Evolutionary conservation across 2,888 invertebrate species (phyloP), one percentile per base, ranked within the genome.

Genomic region (Nipponacmea schrenckii): DNA sequence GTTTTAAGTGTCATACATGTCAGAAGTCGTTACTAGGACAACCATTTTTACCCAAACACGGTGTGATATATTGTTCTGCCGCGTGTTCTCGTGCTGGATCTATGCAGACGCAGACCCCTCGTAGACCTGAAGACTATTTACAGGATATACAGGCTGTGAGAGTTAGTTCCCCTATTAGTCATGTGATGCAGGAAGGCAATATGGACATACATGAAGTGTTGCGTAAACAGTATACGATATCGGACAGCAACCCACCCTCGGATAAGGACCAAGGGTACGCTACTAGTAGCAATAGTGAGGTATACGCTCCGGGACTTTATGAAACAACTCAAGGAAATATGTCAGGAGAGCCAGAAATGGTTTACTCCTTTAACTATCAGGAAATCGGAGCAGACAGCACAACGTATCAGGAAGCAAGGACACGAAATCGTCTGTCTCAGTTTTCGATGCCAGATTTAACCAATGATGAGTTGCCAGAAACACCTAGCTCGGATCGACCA

Each of bases 1-100:
- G 98, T 90, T 98, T 98, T 90, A 95, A 96, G 82, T 98, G 98
- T 90, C 94, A 95, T 88, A 95, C 95, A 56, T 98, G 98, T 89
- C 91, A 92, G 74, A 91, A 92, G 15, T 92, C 93, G 17, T 85
- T 91, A 39, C 91, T 96, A 69, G 97, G 97, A 3, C 92, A 96
- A 73, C 97, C 97, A 2, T 97, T 97, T 90, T 90, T 97, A 77
- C 97, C 97, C 0, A 92, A 96, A 31, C 92, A 96, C 81, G 96
- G 97, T 44, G 95, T 95, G 77, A 97, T 97, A 85, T 98, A 94
- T 90, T 97, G 97, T 89, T 97, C 97, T 45, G 95, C 96, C 81
- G 95, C 96, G 0, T 97, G 97, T 88, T 96, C 96, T 79, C 77
- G 86, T 17, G 85, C 85, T n/a, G 84, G 84, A 12, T 81, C 84